Percentiles rank a stretch among this genome's conserved stretches.
These are phyloP conservation scores for Albula glossodonta DNA, from an alignment of 2,113 vertebrate species.

Conservation along the genomic window DNA sequence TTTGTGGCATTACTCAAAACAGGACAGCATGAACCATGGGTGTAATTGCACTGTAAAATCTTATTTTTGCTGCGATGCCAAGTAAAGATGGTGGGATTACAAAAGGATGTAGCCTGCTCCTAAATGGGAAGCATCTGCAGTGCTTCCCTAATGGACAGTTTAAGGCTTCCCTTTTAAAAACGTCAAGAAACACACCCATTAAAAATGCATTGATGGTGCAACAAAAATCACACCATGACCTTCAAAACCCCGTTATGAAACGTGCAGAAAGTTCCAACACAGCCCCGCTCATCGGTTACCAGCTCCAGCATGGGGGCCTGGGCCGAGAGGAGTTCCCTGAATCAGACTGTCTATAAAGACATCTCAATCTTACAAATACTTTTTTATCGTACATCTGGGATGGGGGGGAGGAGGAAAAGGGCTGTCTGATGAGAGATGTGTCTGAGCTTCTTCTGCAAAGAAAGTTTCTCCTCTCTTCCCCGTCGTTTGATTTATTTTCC, in stretches of 20 bases:
- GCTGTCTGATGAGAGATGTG: not conserved
- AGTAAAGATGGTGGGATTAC: not conserved
- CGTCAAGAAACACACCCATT: conserved; percentile 9
- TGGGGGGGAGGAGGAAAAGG: not conserved
- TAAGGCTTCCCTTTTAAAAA: conserved; percentile 13
- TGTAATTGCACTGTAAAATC: not conserved
- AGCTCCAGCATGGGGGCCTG: not conserved
- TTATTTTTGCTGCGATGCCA: not conserved
- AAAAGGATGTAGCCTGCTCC: not conserved
- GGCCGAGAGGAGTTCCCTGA: conserved; percentile 31
- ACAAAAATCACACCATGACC: conserved; percentile 1
- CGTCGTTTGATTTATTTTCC: conserved; percentile 17
- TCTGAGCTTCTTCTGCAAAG: conserved; percentile 1
- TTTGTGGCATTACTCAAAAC: not conserved
- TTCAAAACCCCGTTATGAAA: not conserved
- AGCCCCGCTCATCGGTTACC: conserved; percentile 20
- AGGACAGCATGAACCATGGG: not conserved
- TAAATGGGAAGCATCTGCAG: conserved; percentile 2
- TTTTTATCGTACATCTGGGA: conserved; percentile 40
- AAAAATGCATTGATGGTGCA: conserved; percentile 4
- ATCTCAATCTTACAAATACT: conserved; percentile 32
- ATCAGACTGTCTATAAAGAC: conserved; percentile 36
- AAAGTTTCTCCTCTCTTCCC: not conserved
- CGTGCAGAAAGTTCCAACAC: conserved; percentile 11
- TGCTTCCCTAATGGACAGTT: conserved; percentile 5